Percentiles rank a stretch among this genome's conserved stretches.
Conservation (phyloP, 2,113 vertebrate species). For the Orthonyx spaldingii region DNA sequence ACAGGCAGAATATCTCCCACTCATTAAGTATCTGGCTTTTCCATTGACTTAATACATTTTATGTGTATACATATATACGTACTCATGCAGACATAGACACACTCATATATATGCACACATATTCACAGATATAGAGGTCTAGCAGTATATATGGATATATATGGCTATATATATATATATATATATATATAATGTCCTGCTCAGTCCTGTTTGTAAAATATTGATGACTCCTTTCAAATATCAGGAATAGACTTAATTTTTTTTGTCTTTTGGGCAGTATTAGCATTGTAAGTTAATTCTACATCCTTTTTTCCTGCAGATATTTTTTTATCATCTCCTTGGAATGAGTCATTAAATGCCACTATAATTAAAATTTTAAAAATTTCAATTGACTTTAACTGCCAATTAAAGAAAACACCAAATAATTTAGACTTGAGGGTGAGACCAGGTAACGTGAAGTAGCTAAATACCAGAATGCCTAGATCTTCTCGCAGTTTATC, state of each 20-base stretch:
- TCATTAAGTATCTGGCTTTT: neutral
- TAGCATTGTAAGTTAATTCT: neutral
- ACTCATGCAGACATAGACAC: neutral
- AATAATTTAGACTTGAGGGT: neutral
- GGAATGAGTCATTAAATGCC: slow-evolving; percentile 25
- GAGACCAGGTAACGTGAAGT: neutral
- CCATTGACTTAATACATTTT: neutral
- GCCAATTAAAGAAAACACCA: neutral
- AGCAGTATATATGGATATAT: neutral
- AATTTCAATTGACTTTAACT: neutral
- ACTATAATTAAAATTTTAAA: neutral
- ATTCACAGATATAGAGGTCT: neutral
- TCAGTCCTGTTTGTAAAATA: neutral
- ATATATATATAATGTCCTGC: neutral
- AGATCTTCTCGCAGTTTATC: neutral
- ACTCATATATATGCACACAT: neutral
- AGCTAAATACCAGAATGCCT: neutral
- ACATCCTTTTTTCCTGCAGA: neutral
- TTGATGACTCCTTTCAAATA: neutral
- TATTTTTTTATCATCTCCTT: slow-evolving; percentile 3
- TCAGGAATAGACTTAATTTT: neutral
- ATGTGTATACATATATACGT: neutral
- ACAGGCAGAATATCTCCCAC: neutral
- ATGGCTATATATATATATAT: neutral
- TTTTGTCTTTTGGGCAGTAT: neutral